A percentile compares a stretch with the other conserved stretches of the same genome.
These are phyloP conservation scores for Eilema griseolum DNA, from an alignment of 2,888 invertebrate genomes.

Conservation along the genomic window DNA sequence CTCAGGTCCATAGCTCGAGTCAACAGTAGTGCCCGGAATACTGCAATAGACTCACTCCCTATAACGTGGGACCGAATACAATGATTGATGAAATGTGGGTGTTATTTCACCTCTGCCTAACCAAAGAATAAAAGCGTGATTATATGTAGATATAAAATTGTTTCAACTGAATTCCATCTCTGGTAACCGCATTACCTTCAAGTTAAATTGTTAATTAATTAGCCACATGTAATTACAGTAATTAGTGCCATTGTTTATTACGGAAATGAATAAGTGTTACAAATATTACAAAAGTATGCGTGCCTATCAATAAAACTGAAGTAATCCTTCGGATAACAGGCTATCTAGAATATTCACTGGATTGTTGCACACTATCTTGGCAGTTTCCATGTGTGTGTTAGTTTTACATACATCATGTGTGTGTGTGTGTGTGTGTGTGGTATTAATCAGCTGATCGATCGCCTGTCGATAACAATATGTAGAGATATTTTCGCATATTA, in stretches of 20 bases:
- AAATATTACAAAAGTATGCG: background rate
- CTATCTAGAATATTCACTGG: constrained; percentile 9
- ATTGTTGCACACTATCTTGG: background rate
- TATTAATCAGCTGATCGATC: constrained; percentile 26
- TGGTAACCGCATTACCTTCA: background rate
- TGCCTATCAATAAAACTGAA: constrained; percentile 17
- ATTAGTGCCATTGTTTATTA: background rate
- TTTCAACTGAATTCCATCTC: background rate
- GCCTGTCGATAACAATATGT: constrained; percentile 14
- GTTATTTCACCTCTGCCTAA: too few species aligned
- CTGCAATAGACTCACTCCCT: too few species aligned
- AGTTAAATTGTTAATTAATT: background rate
- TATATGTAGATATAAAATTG: too few species aligned
- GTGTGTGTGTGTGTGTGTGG: background rate
- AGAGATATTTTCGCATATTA: background rate
- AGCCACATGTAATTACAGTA: background rate
- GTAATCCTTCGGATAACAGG: constrained; percentile 17
- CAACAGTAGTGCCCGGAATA: too few species aligned
- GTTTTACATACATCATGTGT: too few species aligned
- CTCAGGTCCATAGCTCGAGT: too few species aligned
- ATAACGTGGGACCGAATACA: too few species aligned
- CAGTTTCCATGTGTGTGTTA: background rate
- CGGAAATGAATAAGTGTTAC: constrained; percentile 8
- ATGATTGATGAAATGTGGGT: too few species aligned
- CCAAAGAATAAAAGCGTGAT: too few species aligned